phyloP scores from a whole-genome alignment of 1,140 invertebrate species.

The Whitmania pigra region DNA sequence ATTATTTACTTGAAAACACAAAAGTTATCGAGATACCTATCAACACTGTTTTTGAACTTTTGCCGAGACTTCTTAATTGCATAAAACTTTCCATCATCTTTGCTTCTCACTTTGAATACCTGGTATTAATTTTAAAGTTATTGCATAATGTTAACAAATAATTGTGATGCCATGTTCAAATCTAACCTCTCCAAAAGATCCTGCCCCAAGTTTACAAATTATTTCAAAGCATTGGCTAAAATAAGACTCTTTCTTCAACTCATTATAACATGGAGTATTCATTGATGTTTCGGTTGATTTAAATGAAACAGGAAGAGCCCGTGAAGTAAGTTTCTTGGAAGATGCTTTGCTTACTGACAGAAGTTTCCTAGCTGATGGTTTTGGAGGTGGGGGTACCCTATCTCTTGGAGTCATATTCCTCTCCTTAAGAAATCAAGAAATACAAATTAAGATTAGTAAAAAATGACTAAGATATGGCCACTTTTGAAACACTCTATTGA shows the following conservation, averaged over 20 bases:
- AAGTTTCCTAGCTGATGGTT: conserved; percentile 40
- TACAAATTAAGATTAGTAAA: not conserved
- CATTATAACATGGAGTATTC: conserved; percentile 37
- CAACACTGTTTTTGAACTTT: conserved; percentile 49
- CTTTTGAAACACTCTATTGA: conserved; percentile 3
- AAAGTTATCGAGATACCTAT: conserved; percentile 41
- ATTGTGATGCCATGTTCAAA: not conserved
- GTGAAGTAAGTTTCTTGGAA: conserved; percentile 27
- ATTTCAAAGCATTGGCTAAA: conserved; percentile 56
- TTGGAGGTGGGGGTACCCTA: conserved; percentile 33
- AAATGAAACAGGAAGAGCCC: conserved; percentile 42
- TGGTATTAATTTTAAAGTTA: conserved; percentile 24
- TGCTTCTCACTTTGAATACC: conserved; percentile 53
- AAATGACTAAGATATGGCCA: no score
- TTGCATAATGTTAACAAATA: not conserved
- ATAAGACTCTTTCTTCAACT: conserved; percentile 38
- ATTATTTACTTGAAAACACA: not conserved
- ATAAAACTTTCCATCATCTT: conserved; percentile 54
- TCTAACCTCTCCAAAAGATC: conserved; percentile 59
- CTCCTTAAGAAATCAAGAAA: conserved; percentile 24
- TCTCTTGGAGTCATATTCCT: conserved; percentile 34
- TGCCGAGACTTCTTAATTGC: conserved; percentile 56
- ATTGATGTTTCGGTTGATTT: conserved; percentile 32
- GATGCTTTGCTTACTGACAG: conserved; percentile 40
- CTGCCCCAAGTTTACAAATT: conserved; percentile 53